These are phyloP conservation scores for Tyto alba DNA, from an alignment of 2,113 vertebrate species.

Conservation along the genomic window DNA sequence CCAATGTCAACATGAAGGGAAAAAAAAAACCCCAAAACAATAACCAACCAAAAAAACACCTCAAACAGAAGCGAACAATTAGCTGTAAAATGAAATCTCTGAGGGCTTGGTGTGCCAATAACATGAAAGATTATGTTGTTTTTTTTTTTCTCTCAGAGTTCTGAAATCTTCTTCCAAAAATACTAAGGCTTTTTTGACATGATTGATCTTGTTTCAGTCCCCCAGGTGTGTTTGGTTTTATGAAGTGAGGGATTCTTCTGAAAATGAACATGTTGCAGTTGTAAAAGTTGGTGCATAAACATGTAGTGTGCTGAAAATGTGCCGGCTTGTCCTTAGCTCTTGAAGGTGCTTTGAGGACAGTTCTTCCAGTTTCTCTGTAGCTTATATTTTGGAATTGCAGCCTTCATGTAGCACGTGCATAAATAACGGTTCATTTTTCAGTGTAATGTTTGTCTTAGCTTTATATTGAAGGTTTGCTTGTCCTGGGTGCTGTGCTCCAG, in stretches of 20 bases:
- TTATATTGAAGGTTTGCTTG: too few relatives aligned
- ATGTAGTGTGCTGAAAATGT: too few relatives aligned
- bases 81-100: background rate
- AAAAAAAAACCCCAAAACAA: too few relatives aligned
- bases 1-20: fast-evolving
- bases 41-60: background rate
- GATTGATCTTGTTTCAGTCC: background rate
- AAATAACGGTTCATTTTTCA: fast-evolving
- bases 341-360: background rate
- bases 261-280: background rate
- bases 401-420: too few relatives aligned
- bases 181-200: background rate
- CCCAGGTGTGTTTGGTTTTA: background rate
- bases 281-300: background rate
- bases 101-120: background rate
- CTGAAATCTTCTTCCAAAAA: background rate
- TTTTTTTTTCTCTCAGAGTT: background rate
- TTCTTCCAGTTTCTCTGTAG: background rate
- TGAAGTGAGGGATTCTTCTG: background rate
- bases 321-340: background rate
- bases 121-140: background rate
- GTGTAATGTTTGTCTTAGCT: background rate
- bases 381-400: background rate
- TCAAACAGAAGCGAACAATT: background rate
- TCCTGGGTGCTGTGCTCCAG: background rate